Conservation (phyloP, 2,888 invertebrate species). For the Globia sparganii region DNA sequence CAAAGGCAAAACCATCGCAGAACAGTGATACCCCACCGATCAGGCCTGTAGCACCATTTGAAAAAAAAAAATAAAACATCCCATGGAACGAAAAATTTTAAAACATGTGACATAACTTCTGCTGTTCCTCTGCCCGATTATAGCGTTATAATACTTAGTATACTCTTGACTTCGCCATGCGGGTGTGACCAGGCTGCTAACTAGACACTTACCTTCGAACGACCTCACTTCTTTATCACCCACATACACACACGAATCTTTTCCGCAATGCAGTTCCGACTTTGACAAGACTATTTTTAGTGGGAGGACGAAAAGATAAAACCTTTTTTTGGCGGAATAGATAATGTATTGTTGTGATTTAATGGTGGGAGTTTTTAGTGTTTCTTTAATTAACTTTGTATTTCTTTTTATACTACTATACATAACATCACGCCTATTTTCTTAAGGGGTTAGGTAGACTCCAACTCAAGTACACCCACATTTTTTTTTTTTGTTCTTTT, state of each 20-base stretch:
- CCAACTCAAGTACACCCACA: no score
- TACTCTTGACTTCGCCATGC: slow-evolving; percentile 61
- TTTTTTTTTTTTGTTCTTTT: no score
- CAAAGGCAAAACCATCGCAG: background rate
- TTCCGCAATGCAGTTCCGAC: slow-evolving; percentile 70
- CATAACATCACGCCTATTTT: background rate
- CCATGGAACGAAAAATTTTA: background rate
- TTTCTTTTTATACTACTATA: background rate
- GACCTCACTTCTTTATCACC: slow-evolving; percentile 68
- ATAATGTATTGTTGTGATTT: slow-evolving; percentile 20
- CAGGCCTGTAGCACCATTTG: background rate
- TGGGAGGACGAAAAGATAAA: slow-evolving; percentile 56
- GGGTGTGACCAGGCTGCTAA: slow-evolving; percentile 73
- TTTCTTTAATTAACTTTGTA: background rate
- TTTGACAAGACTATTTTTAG: slow-evolving; percentile 66
- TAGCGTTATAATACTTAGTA: background rate
- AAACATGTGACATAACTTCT: background rate
- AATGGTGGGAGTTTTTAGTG: slow-evolving; percentile 1
- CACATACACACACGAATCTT: slow-evolving; percentile 60
- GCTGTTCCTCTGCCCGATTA: background rate
- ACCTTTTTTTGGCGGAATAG: slow-evolving; percentile 44
- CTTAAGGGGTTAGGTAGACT: background rate
- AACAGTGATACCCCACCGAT: background rate
- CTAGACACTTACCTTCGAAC: slow-evolving; percentile 70
- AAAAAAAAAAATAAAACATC: background rate